These are phyloP conservation scores for Metaphire vulgaris DNA, from an alignment of 1,140 invertebrate genomes.

Conservation along the genomic window DNA sequence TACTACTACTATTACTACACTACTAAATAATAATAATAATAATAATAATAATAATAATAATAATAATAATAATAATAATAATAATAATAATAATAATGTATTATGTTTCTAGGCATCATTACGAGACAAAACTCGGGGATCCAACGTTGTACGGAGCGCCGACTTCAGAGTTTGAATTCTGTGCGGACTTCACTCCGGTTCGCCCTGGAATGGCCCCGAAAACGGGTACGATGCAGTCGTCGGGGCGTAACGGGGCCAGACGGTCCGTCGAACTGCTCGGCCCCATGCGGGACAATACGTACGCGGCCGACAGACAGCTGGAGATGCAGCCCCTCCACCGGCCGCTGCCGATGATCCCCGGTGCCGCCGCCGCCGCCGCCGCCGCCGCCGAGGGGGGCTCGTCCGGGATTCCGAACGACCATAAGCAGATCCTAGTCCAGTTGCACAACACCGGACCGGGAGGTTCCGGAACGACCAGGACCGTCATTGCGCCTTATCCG, in stretches of 20 bases:
- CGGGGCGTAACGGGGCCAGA: no score
- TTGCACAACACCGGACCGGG: no score
- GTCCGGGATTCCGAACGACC: neutral
- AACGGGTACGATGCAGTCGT: no score
- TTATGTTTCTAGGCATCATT: conserved; percentile 9
- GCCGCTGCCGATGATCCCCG: conserved; percentile 13
- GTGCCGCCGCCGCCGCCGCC: no score
- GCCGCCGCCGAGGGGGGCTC: no score
- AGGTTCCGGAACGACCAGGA: neutral
- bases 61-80: no score
- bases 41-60: no score
- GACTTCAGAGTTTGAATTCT: conserved; percentile 16
- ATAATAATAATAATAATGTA: no score
- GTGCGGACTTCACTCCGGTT: neutral
- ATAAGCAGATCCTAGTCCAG: conserved; percentile 3
- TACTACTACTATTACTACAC: no score
- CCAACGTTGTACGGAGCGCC: conserved; percentile 9
- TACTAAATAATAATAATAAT: no score
- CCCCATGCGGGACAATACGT: conserved; percentile 23
- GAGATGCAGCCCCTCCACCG: conserved; percentile 7
- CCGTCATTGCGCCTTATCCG: neutral
- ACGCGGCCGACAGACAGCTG: neutral
- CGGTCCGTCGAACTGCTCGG: no score
- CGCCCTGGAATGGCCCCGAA: neutral
- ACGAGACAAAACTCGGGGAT: conserved; percentile 12